A percentile compares a stretch with the other conserved stretches of the same genome.
Evolutionary conservation across 2,797 vertebrate genomes (phyloP).

Genomic region (Capromys pilorides): DNA sequence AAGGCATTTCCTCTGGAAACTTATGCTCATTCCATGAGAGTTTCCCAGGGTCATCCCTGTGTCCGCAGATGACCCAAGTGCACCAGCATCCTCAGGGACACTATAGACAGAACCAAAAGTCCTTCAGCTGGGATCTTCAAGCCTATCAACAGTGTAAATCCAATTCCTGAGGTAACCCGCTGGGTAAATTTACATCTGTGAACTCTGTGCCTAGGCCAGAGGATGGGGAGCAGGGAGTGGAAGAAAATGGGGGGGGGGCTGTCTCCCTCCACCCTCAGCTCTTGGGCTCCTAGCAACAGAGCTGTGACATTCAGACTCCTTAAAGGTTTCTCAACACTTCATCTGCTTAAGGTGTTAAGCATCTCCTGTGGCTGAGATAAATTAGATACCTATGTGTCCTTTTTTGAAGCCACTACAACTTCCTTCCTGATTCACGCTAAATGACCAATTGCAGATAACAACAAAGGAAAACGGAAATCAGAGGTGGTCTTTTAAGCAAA

Average conservation of each 20-base stretch:
- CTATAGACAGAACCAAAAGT: too few relatives aligned
- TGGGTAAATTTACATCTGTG: background rate
- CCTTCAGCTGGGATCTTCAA: background rate
- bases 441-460: background rate
- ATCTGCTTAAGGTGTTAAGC: background rate
- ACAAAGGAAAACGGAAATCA: background rate
- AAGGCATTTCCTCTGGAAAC: background rate
- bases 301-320: background rate
- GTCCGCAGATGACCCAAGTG: fast-evolving
- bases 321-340: background rate
- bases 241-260: background rate
- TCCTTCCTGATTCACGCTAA: background rate
- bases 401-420: background rate
- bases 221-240: background rate
- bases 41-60: background rate
- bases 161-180: background rate
- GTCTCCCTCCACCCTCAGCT: background rate
- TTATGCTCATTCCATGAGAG: background rate
- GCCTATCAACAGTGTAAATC: background rate
- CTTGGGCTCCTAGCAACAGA: background rate
- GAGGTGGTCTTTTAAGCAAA: background rate
- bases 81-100: background rate
- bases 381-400: background rate
- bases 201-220: background rate
- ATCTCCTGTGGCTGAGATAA: background rate